Conservation (phyloP, 2,113 vertebrate genomes). For the Scalopus aquaticus region DNA sequence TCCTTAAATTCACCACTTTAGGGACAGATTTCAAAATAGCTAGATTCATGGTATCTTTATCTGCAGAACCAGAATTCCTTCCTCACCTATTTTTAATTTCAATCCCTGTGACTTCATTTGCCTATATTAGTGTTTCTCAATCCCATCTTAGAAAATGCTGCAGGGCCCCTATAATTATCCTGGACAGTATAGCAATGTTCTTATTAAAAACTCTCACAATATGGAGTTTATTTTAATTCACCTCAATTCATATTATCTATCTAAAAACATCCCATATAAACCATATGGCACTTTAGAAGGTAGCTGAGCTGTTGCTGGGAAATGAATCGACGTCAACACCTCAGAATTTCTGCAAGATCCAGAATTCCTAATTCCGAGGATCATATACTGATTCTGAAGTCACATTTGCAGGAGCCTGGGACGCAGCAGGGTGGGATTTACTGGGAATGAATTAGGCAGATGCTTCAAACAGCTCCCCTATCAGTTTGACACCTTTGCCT, state of each 20-base stretch:
- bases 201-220: slow-evolving; percentile 50
- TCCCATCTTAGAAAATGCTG: slow-evolving; percentile 20
- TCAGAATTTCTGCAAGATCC: not conserved
- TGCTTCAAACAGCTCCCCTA: not conserved
- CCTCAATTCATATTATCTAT: slow-evolving; percentile 47
- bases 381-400: not conserved
- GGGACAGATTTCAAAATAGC: not conserved
- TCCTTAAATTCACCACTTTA: not conserved
- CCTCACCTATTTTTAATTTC: slow-evolving; percentile 55
- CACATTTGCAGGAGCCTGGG: not conserved
- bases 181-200: slow-evolving; percentile 24
- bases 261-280: slow-evolving; percentile 61
- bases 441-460: not conserved
- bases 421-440: not conserved
- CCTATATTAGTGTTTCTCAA: slow-evolving; percentile 1
- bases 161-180: slow-evolving; percentile 44
- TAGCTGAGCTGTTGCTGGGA: slow-evolving; percentile 32
- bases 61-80: slow-evolving; percentile 33
- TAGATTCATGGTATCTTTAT: slow-evolving; percentile 25
- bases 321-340: slow-evolving; percentile 61
- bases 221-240: slow-evolving; percentile 63
- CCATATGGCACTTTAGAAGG: slow-evolving; percentile 47
- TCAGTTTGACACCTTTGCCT: not conserved
- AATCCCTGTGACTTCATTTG: slow-evolving; percentile 41
- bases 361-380: slow-evolving; percentile 12